phyloP scores from a whole-genome alignment of 2,797 vertebrate species.

The Artibeus jamaicensis region DNA sequence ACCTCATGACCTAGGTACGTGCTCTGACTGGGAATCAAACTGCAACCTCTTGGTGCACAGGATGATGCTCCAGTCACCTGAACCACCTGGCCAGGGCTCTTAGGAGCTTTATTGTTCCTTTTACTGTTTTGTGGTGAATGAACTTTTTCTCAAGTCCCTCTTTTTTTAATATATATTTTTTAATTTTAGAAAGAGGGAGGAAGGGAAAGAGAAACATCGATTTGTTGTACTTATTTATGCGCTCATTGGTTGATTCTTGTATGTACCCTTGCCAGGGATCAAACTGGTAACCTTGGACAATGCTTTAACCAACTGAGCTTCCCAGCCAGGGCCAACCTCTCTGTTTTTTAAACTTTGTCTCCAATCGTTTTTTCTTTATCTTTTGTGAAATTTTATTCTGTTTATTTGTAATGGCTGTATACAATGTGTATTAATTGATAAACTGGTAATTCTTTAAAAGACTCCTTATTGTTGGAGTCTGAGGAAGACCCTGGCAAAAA shows the following conservation, averaged over 20 bases:
- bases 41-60: neutral
- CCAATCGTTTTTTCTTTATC: neutral
- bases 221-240: neutral
- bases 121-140: neutral
- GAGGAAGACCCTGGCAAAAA: constrained; percentile 21
- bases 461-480: neutral
- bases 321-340: neutral
- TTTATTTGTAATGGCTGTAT: constrained; percentile 14
- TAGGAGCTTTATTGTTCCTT: neutral
- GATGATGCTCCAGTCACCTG: neutral
- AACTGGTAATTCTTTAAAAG: neutral
- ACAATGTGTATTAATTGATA: neutral
- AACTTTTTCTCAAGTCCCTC: neutral
- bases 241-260: neutral
- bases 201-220: neutral
- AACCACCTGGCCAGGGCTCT: neutral
- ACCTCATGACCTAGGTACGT: neutral
- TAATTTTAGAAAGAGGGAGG: neutral
- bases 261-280: neutral
- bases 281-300: too few species aligned
- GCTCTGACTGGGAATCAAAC: neutral
- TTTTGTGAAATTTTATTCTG: neutral
- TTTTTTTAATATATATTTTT: neutral
- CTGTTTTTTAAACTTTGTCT: neutral
- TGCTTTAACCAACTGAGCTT: neutral